Evolutionary conservation across 2,888 invertebrate genomes (phyloP).

Genomic region (Apeira syringaria): DNA sequence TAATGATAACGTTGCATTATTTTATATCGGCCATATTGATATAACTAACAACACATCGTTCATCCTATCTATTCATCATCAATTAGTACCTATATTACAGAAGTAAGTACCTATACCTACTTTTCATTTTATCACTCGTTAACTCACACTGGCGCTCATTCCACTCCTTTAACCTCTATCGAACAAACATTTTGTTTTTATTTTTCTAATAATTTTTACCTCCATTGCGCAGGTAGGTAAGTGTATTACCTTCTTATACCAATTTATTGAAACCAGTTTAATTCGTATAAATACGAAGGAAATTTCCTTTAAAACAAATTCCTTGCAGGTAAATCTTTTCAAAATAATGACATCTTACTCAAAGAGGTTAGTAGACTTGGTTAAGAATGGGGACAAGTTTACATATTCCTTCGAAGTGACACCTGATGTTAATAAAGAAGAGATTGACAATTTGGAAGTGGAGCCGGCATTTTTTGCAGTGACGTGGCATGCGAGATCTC

Average conservation of each 20-base stretch:
- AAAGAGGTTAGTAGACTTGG: conserved; percentile 54
- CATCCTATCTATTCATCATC: not conserved
- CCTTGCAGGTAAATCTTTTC: not conserved
- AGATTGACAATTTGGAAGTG: conserved; percentile 43
- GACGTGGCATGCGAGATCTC: conserved; percentile 69
- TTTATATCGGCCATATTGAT: not conserved
- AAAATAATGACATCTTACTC: conserved; percentile 17
- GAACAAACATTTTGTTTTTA: conserved; percentile 29
- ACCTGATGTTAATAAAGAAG: conserved; percentile 50
- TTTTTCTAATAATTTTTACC: no score
- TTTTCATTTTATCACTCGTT: no score
- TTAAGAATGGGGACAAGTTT: conserved; percentile 40
- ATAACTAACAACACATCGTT: not conserved
- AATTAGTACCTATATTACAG: not conserved
- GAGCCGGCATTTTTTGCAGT: conserved; percentile 66
- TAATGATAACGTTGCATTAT: not conserved
- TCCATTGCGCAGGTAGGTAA: no score
- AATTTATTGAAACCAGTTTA: no score
- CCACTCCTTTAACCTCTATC: conserved; percentile 1
- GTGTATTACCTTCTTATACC: no score
- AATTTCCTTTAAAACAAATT: no score
- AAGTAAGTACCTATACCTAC: not conserved
- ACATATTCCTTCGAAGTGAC: conserved; percentile 70
- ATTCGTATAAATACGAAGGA: no score
- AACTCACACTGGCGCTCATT: conserved; percentile 6